Evolutionary conservation across 2,797 vertebrate species (phyloP).

Genomic region (Babyrousa celebensis): DNA sequence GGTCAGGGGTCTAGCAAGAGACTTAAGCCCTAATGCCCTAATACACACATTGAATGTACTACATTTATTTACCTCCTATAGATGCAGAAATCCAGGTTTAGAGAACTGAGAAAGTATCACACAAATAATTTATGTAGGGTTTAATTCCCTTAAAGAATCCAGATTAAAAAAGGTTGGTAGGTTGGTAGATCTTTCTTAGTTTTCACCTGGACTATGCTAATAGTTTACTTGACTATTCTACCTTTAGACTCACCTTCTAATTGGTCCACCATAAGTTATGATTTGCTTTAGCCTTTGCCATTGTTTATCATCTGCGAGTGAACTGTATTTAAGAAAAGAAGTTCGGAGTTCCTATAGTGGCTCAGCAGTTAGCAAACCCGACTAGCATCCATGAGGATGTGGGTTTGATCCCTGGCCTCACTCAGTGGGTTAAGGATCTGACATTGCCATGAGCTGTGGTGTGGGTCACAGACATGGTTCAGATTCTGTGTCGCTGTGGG

Average conservation of each 20-base stretch:
- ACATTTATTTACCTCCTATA: not conserved
- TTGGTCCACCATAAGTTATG: not conserved
- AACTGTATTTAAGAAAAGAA: not conserved
- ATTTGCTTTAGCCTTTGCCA: not conserved
- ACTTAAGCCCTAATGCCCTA: not conserved
- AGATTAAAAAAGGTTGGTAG: not conserved
- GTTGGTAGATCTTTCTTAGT: fast-evolving
- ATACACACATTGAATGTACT: not conserved
- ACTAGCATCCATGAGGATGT: too few relatives aligned
- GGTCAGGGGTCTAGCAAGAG: not conserved
- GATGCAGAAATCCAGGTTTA: not conserved
- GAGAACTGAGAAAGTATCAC: not conserved
- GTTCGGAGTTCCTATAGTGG: too few relatives aligned
- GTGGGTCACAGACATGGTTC: too few relatives aligned
- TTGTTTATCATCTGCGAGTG: not conserved
- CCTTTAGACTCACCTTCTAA: not conserved
- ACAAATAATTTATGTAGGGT: not conserved
- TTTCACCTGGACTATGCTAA: not conserved
- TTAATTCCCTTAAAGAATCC: conserved; percentile 21
- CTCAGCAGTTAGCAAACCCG: too few relatives aligned
- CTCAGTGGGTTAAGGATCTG: too few relatives aligned
- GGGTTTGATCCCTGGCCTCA: too few relatives aligned
- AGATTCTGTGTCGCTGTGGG: too few relatives aligned
- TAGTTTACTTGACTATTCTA: not conserved
- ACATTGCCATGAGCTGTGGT: too few relatives aligned